Conservation (phyloP, 2,113 vertebrate genomes). For the Axis porcinus region DNA sequence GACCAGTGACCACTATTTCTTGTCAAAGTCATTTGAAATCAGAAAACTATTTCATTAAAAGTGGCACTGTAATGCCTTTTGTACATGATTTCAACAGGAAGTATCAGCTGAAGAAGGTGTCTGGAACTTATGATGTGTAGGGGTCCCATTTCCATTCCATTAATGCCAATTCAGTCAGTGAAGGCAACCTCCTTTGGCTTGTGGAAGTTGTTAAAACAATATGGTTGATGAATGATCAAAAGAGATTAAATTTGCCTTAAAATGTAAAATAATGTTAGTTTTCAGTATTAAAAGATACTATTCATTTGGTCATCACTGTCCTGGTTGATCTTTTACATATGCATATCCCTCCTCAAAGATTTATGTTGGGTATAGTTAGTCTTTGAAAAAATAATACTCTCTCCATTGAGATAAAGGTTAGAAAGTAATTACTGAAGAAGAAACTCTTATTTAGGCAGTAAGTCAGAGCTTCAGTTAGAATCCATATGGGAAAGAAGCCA, state of each 20-base stretch:
- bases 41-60: conserved; percentile 30
- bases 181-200: not conserved
- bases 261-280: not conserved
- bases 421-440: conserved; percentile 22
- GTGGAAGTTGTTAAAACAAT: not conserved
- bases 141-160: conserved; percentile 1
- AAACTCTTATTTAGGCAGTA: not conserved
- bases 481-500: not conserved
- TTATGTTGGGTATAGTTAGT: not conserved
- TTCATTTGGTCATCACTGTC: not conserved
- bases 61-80: not conserved
- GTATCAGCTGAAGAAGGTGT: not conserved
- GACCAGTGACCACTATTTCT: not conserved
- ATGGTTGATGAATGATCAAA: not conserved
- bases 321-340: not conserved
- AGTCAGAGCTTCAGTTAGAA: not conserved
- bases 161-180: not conserved
- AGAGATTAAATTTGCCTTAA: not conserved
- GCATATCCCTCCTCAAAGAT: not conserved
- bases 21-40: not conserved
- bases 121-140: not conserved
- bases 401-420: conserved; percentile 21
- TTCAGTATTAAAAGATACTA: not conserved
- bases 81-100: not conserved
- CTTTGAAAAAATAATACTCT: conserved; percentile 43